Percentiles rank a stretch among this genome's conserved stretches.
Conservation (phyloP, 1,140 invertebrate genomes). For the Dendroctonus ponderosae region DNA sequence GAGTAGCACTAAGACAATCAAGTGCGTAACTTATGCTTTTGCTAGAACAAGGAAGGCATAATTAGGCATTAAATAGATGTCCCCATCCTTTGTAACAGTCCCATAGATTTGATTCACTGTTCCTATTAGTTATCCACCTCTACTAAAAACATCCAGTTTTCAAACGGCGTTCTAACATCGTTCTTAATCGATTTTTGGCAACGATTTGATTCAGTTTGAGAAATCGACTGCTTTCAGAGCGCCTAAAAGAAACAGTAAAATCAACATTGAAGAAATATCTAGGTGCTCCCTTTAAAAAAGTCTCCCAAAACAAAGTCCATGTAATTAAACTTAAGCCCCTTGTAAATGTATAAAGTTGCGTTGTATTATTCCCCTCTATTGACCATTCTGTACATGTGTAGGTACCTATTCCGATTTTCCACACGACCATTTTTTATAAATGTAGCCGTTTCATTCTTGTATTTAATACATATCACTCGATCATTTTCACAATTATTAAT, state of each 20-base stretch:
- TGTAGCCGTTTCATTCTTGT: conserved; percentile 18
- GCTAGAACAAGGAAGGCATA: conserved; percentile 22
- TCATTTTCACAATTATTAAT: neutral
- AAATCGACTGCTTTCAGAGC: too few relatives aligned
- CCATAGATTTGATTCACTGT: neutral
- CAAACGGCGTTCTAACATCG: too few relatives aligned
- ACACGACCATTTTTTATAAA: conserved; percentile 23
- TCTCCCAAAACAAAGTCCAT: too few relatives aligned
- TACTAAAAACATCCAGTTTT: too few relatives aligned
- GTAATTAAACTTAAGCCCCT: conserved; percentile 1
- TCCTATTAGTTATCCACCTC: neutral
- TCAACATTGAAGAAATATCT: too few relatives aligned
- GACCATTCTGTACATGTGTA: conserved; percentile 10
- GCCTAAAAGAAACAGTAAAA: too few relatives aligned
- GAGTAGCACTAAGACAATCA: conserved; percentile 42
- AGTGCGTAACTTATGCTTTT: conserved; percentile 42
- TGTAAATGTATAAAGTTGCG: conserved; percentile 7
- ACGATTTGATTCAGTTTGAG: too few relatives aligned
- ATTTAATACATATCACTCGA: conserved; percentile 26
- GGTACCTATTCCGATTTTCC: conserved; percentile 9
- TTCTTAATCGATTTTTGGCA: too few relatives aligned
- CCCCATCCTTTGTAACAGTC: conserved; percentile 4
- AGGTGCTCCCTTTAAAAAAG: too few relatives aligned
- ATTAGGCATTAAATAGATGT: conserved; percentile 28
- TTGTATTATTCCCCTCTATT: conserved; percentile 2